Base-by-base conservation (phyloP, 2,113 vertebrate genomes). In the Myanophis thanlyinensis region DNA sequence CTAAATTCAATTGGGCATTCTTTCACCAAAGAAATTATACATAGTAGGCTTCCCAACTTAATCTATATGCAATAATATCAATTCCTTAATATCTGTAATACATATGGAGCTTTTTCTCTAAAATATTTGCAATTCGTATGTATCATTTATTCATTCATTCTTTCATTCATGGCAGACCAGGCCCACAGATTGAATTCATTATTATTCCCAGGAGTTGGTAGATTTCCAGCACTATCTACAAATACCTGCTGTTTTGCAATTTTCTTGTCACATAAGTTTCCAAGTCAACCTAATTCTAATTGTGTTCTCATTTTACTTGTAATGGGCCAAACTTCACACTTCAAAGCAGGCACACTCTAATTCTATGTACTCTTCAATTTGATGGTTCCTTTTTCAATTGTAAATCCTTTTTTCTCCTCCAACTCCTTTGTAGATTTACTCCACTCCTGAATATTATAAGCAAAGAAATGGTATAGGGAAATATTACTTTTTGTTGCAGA, bases 171-270 rank as follows among this genome's bases (percentile, higher is more conserved):
- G 91, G 52, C 18, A 84, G 86, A 92, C 93, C 91, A 95, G 92
- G 46, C 87, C 90, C 94, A 95, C 93, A 59, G 94, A 96, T 93
- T 96, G 51, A 93, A 93, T 96, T 97, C 91, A 87, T 92, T 94
- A 18, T n/a, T 10, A 3, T 93, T 89, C 44, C 62, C 89, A 92
- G 91, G 92, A 96, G 89, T 93, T 93, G 95, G 67, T 89, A 96
- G 95, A 93, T 94, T 95, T 96, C 94, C 94, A 94, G 91, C 94
- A 89, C 95, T 95, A 91, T 92, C 13, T 93, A 93, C 94, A 96
- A 95, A 96, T 96, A 97, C 95, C 94, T 96, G 93, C 91, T 95
- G 90, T 90, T 93, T 96, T 97, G 94, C 94, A 97, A 96, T 97
- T 97, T 98, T 97, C 96, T 97, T 97, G 91, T 97, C 95, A 93